A percentile compares a stretch with the other conserved stretches of the same genome.
These are phyloP conservation scores for Cyprinodon variegatus DNA, from an alignment of 2,113 vertebrate genomes.

Conservation along the genomic window DNA sequence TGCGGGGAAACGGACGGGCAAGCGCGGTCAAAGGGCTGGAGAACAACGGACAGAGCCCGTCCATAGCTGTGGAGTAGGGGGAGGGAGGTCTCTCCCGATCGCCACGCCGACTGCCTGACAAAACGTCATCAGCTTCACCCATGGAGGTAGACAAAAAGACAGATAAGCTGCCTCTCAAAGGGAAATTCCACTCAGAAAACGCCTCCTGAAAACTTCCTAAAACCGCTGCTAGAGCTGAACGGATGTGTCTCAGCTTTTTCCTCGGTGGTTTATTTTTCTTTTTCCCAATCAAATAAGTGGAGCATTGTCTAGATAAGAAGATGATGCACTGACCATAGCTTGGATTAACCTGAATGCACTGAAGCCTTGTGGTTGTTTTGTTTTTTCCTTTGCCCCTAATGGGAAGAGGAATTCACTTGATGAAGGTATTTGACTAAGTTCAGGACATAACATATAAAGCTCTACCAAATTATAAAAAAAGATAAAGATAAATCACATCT, in stretches of 20 bases:
- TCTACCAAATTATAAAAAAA: constrained; percentile 21
- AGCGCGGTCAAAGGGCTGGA: constrained; percentile 4
- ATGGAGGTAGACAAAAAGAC: constrained; percentile 21
- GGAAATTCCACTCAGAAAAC: constrained; percentile 31
- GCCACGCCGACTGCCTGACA: constrained; percentile 9
- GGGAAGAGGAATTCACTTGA: background rate
- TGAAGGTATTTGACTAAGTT: constrained; percentile 16
- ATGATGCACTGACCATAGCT: background rate
- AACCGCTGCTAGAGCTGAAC: constrained; percentile 12
- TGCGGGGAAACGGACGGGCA: constrained; percentile 38
- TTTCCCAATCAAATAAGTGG: background rate
- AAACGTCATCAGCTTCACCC: constrained; percentile 36
- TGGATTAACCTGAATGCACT: background rate
- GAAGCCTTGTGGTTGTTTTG: background rate
- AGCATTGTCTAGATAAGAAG: background rate
- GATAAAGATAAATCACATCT: background rate
- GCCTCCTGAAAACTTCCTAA: background rate
- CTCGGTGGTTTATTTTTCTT: constrained; percentile 1
- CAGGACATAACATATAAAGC: background rate
- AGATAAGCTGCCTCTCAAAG: constrained; percentile 35
- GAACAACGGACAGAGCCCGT: constrained; percentile 1
- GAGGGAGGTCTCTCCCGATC: constrained; percentile 7
- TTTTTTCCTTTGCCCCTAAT: background rate
- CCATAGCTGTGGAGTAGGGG: constrained; percentile 24
- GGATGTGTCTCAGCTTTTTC: background rate